These are phyloP conservation scores for Therioaphis trifolii DNA, from an alignment of 2,888 invertebrate species.

Conservation along the genomic window DNA sequence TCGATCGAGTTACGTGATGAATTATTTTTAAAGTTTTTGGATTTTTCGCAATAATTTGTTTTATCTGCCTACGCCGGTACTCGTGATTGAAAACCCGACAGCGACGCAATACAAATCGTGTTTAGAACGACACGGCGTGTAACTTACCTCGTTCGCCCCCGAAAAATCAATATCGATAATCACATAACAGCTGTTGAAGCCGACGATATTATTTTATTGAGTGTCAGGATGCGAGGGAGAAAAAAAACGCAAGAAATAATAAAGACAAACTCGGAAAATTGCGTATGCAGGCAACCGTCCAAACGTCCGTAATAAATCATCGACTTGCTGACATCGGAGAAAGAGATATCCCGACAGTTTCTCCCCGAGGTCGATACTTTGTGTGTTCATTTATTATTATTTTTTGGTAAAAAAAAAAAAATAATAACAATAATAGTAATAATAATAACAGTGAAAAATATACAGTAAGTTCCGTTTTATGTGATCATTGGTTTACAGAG, in stretches of 20 bases:
- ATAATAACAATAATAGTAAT: not conserved
- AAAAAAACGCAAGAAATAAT: slow-evolving; percentile 32
- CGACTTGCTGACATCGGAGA: slow-evolving; percentile 45
- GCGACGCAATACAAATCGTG: no score
- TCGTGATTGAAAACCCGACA: not conserved
- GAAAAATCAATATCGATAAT: not conserved
- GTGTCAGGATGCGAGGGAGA: not conserved
- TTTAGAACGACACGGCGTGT: not conserved
- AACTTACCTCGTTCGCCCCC: not conserved
- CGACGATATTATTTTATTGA: not conserved
- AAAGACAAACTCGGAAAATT: slow-evolving; percentile 50
- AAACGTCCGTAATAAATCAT: slow-evolving; percentile 58
- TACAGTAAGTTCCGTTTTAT: no score
- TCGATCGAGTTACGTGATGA: no score
- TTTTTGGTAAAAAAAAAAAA: slow-evolving; percentile 2
- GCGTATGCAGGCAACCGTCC: slow-evolving; percentile 56
- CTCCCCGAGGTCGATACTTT: slow-evolving; percentile 43
- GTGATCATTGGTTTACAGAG: no score
- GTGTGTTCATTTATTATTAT: slow-evolving; percentile 48
- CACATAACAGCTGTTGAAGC: slow-evolving; percentile 17
- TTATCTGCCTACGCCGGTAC: no score
- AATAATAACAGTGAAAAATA: no score
- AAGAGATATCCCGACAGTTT: slow-evolving; percentile 51
- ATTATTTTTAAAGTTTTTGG: no score
- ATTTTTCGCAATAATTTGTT: no score